phyloP scores from a whole-genome alignment of 2,888 invertebrate species.

The Troides helena region DNA sequence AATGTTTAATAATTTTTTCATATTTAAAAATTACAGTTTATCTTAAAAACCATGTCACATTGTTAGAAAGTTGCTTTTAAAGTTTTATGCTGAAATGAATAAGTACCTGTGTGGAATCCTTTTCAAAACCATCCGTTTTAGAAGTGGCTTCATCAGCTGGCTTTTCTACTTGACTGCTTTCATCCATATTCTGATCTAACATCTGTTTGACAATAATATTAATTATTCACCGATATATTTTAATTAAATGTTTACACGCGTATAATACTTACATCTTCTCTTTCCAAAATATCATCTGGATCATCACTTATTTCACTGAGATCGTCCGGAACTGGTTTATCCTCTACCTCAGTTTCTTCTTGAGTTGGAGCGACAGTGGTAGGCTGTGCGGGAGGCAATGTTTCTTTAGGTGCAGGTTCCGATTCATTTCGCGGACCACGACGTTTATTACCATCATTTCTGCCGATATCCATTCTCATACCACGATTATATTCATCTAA shows the following conservation, averaged over 20 bases:
- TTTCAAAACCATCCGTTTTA: slow-evolving; percentile 63
- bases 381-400: slow-evolving; percentile 61
- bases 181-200: slow-evolving; percentile 68
- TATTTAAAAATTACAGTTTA: too few relatives aligned
- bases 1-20: too few relatives aligned
- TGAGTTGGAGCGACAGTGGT: slow-evolving; percentile 44
- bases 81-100: not conserved
- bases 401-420: slow-evolving; percentile 52
- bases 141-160: slow-evolving; percentile 51
- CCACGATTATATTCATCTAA: slow-evolving; percentile 70
- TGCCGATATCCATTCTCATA: slow-evolving; percentile 60
- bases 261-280: slow-evolving; percentile 81
- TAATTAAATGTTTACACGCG: not conserved
- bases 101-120: slow-evolving; percentile 69
- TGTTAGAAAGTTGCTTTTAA: too few relatives aligned
- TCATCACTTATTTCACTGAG: slow-evolving; percentile 94
- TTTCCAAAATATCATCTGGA: slow-evolving; percentile 91
- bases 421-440: slow-evolving; percentile 64
- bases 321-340: slow-evolving; percentile 83
- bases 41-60: too few relatives aligned
- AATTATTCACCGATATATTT: slow-evolving; percentile 7
- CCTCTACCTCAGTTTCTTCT: slow-evolving; percentile 71
- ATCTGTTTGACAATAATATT: slow-evolving; percentile 46
- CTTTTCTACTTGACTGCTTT: slow-evolving; percentile 62
- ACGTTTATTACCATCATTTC: slow-evolving; percentile 62